phyloP scores from a whole-genome alignment of 1,140 invertebrate species.

The Venturia canescens region DNA sequence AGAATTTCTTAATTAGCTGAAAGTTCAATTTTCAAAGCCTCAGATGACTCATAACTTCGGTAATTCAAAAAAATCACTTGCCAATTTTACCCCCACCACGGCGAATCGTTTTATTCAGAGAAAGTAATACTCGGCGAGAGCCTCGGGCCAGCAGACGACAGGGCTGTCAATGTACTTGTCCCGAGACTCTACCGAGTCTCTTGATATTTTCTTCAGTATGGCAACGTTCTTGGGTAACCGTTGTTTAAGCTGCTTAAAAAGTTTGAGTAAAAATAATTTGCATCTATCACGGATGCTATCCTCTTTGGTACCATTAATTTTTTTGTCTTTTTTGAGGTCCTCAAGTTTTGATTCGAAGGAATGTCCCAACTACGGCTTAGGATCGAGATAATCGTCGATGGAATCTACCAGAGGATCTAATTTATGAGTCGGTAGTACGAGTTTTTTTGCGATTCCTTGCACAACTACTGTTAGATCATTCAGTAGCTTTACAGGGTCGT shows the following conservation, averaged over 20 bases:
- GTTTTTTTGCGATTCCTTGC: conserved; percentile 37
- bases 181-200: too few relatives aligned
- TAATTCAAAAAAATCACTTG: too few relatives aligned
- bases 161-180: too few relatives aligned
- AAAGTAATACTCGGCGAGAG: too few relatives aligned
- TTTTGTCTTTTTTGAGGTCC: too few relatives aligned
- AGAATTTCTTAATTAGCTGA: too few relatives aligned
- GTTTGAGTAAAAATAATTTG: conserved; percentile 19
- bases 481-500: conserved; percentile 54
- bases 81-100: too few relatives aligned
- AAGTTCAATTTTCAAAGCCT: too few relatives aligned
- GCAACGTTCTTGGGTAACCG: conserved; percentile 16
- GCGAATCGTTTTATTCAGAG: too few relatives aligned
- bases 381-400: conserved; percentile 48
- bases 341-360: conserved; percentile 43
- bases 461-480: conserved; percentile 49
- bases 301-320: background rate
- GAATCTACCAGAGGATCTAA: conserved; percentile 36
- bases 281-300: conserved; percentile 26
- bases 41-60: too few relatives aligned
- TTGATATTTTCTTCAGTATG: conserved; percentile 38
- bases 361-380: conserved; percentile 49
- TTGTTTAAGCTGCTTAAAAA: conserved; percentile 24
- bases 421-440: conserved; percentile 45
- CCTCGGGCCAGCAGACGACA: too few relatives aligned